Percentiles rank a stretch among this genome's conserved stretches.
These are phyloP conservation scores for Notarius quadriscutis DNA, from an alignment of 2,113 vertebrate species.

Conservation along the genomic window DNA sequence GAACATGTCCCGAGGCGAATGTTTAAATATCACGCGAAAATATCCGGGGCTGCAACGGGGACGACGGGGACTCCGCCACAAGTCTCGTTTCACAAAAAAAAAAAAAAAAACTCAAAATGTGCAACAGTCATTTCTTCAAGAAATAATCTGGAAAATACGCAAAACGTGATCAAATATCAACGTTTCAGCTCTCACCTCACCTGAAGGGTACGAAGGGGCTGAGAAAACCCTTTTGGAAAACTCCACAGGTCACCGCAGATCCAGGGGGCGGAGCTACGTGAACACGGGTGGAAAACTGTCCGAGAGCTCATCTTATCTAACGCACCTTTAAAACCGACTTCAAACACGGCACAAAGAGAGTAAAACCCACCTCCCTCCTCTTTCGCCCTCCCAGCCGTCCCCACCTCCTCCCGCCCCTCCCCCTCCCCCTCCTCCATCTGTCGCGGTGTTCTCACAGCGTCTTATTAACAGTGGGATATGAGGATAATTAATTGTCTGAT, in stretches of 20 bases:
- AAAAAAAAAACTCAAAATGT: too few relatives aligned
- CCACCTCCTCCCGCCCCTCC: not conserved
- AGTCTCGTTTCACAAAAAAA: too few relatives aligned
- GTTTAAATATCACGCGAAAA: not conserved
- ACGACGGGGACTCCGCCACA: not conserved
- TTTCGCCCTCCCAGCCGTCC: not conserved
- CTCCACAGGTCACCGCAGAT: not conserved
- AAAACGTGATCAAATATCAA: too few relatives aligned
- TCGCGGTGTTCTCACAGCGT: conserved; percentile 26
- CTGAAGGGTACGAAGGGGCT: not conserved
- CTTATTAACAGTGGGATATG: conserved; percentile 21
- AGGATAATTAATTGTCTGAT: conserved; percentile 62
- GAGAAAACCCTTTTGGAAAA: not conserved
- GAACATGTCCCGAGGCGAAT: not conserved
- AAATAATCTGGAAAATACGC: too few relatives aligned
- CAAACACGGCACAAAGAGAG: too few relatives aligned
- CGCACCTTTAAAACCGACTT: not conserved
- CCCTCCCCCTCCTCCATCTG: conserved; percentile 45
- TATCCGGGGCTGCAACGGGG: not conserved
- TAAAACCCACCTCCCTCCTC: not conserved
- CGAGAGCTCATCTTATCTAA: not conserved
- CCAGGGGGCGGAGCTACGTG: not conserved
- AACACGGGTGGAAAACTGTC: not conserved
- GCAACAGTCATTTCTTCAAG: too few relatives aligned
- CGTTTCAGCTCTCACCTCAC: too few relatives aligned